Percentiles rank a stretch among this genome's conserved stretches.
These are phyloP conservation scores for Epizoanthus scotinus DNA, from an alignment of 92 coral and sea anemone species.

Conservation along the genomic window DNA sequence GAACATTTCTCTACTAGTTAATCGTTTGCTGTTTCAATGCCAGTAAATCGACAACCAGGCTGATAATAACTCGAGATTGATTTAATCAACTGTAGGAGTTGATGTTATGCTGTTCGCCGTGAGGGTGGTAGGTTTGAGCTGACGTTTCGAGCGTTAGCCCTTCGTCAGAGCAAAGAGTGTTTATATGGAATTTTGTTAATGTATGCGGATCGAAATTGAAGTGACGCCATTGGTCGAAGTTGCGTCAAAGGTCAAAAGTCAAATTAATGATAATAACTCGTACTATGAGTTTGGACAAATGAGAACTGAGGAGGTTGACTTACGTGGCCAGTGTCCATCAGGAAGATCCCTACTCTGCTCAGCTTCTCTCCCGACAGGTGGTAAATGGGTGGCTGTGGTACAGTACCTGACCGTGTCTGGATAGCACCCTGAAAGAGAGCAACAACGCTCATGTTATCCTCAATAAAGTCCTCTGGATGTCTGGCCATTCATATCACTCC, in stretches of 20 bases:
- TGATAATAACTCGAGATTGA: too few species aligned
- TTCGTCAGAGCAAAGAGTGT: too few species aligned
- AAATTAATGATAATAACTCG: not conserved
- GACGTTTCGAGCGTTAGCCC: too few species aligned
- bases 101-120: too few species aligned
- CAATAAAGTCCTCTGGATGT: not conserved
- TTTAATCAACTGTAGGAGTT: too few species aligned
- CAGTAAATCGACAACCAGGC: not conserved
- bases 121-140: too few species aligned
- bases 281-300: not conserved
- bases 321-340: constrained; percentile 97
- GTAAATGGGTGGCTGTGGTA: constrained; percentile 89
- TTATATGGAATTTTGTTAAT: too few species aligned
- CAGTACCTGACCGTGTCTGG: constrained; percentile 84
- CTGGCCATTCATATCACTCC: too few species aligned
- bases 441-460: not conserved
- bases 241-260: too few species aligned
- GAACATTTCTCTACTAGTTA: not conserved
- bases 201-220: too few species aligned
- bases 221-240: too few species aligned
- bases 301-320: constrained; percentile 22
- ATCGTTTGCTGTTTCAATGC: not conserved
- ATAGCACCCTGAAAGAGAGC: constrained; percentile 69
- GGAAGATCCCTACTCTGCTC: constrained; percentile 86
- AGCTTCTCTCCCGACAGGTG: constrained; percentile 94